These are phyloP conservation scores for Pantherophis alleghaniensis DNA, from an alignment of 2,797 vertebrate genomes.

Conservation along the genomic window DNA sequence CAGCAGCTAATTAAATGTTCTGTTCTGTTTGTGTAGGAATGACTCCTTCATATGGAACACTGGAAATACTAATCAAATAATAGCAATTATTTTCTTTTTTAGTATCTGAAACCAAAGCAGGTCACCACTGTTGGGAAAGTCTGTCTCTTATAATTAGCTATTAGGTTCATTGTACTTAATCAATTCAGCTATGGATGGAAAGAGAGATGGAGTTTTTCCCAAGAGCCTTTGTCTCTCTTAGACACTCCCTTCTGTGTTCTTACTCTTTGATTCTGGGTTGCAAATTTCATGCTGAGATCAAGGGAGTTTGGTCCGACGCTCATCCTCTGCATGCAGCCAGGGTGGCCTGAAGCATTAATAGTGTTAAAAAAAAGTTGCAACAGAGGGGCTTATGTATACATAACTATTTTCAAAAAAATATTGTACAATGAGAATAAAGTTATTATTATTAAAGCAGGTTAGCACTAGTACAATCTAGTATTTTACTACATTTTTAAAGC, in stretches of 20 bases:
- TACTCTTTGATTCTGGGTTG: slow-evolving; percentile 31
- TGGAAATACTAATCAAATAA: slow-evolving; percentile 5
- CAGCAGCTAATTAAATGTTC: neutral
- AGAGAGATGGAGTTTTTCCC: slow-evolving; percentile 33
- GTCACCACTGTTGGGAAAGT: neutral
- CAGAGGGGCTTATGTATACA: neutral
- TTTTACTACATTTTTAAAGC: neutral
- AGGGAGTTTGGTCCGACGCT: neutral
- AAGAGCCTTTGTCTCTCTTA: slow-evolving; percentile 36
- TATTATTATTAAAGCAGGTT: neutral
- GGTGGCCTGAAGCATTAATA: slow-evolving; percentile 17
- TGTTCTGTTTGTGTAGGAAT: slow-evolving; percentile 26
- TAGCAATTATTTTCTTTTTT: neutral
- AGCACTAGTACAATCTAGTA: neutral
- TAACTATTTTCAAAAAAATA: neutral
- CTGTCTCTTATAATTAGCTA: neutral
- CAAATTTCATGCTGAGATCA: slow-evolving; percentile 26
- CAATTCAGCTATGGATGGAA: slow-evolving; percentile 37
- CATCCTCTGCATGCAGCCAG: neutral
- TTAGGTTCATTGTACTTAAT: slow-evolving; percentile 40
- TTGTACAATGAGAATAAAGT: no score
- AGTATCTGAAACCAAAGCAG: slow-evolving; percentile 11
- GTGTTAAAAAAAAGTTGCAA: slow-evolving; percentile 18
- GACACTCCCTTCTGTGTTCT: slow-evolving; percentile 31
- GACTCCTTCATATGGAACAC: neutral